These are phyloP conservation scores for Camptogramma bilineatum DNA, from an alignment of 2,888 invertebrate genomes.

Conservation along the genomic window DNA sequence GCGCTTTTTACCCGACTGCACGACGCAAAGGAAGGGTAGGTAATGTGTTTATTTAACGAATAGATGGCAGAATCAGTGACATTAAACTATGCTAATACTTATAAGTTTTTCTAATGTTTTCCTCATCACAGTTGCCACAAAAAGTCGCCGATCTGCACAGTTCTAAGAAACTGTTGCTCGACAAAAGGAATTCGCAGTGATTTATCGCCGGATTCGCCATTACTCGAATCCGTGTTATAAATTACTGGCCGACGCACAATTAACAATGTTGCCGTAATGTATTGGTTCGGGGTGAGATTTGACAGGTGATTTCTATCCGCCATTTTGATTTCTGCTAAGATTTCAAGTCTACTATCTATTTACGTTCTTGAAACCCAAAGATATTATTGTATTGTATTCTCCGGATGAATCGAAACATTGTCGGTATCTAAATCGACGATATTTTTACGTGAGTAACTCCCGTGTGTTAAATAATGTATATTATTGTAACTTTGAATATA, in stretches of 20 bases:
- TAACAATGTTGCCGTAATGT: conserved; percentile 64
- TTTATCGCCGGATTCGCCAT: conserved; percentile 68
- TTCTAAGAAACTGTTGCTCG: conserved; percentile 64
- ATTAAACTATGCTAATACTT: too few species aligned
- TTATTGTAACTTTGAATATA: too few species aligned
- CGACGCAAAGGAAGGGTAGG: too few species aligned
- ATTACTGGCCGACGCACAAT: conserved; percentile 66
- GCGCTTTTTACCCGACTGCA: too few species aligned
- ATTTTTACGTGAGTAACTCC: too few species aligned
- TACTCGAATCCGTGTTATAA: conserved; percentile 67
- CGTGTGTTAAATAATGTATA: too few species aligned
- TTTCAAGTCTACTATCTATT: neutral
- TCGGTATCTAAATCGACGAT: too few species aligned
- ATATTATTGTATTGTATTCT: too few species aligned
- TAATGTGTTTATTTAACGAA: too few species aligned
- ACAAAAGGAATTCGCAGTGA: conserved; percentile 71
- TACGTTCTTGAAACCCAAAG: too few species aligned
- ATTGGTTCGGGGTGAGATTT: conserved; percentile 45
- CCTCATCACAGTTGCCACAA: conserved; percentile 11
- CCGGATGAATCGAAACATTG: too few species aligned
- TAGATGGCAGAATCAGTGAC: too few species aligned
- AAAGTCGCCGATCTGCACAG: conserved; percentile 44
- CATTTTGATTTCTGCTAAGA: conserved; percentile 7
- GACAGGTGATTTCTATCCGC: conserved; percentile 42
- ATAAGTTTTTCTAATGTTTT: neutral